Conservation (phyloP, 2,113 vertebrate genomes). For the Archocentrus centrarchus region DNA sequence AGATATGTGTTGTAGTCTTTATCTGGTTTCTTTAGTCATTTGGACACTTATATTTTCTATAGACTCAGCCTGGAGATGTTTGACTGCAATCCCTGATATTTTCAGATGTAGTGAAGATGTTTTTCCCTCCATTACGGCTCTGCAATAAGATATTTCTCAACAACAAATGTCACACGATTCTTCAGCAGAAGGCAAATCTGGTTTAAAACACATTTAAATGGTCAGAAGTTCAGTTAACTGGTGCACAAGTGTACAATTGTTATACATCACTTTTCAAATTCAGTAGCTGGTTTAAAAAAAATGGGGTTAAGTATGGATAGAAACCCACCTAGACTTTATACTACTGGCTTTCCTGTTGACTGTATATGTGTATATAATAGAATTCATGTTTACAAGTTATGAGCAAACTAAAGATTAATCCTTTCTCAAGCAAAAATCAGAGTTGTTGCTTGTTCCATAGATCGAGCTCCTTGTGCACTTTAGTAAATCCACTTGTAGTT, state of each 20-base stretch:
- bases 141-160: background rate
- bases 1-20: background rate
- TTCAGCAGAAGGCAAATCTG: background rate
- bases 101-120: background rate
- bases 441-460: constrained; percentile 45
- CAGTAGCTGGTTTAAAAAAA: background rate
- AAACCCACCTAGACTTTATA: constrained; percentile 48
- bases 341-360: constrained; percentile 62
- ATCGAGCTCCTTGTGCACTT: constrained; percentile 76
- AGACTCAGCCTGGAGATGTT: background rate
- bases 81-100: constrained; percentile 3
- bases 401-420: constrained; percentile 56
- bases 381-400: constrained; percentile 65
- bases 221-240: constrained; percentile 1
- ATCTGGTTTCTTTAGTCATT: constrained; percentile 1
- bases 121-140: background rate
- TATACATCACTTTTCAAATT: background rate
- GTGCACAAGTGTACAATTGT: background rate
- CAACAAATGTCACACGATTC: background rate
- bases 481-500: constrained; percentile 49
- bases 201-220: background rate
- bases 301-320: background rate
- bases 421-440: constrained; percentile 43
- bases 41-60: background rate
- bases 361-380: constrained; percentile 67